Conservation (phyloP, 2,888 invertebrate genomes). For the Lapara coniferarum region DNA sequence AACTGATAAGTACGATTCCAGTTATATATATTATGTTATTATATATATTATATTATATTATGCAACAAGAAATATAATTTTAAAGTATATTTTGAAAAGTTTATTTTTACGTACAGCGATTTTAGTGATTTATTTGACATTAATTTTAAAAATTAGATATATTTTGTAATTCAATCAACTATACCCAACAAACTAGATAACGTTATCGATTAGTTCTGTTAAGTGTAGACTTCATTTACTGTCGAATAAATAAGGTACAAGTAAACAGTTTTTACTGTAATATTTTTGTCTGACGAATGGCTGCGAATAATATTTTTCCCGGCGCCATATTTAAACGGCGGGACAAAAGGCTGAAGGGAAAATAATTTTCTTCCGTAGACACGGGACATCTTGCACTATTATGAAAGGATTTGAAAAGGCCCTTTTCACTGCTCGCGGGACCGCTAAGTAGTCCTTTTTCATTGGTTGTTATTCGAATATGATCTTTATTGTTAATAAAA, state of each 20-base stretch:
- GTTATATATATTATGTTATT: no score
- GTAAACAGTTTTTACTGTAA: constrained; percentile 24
- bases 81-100: no score
- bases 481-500: constrained; percentile 7
- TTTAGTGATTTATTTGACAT: no score
- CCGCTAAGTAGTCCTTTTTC: constrained; percentile 53
- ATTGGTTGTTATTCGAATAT: constrained; percentile 7
- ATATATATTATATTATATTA: no score
- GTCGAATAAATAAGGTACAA: background rate
- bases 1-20: no score
- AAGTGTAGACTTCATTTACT: no score
- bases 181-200: no score
- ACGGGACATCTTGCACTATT: constrained; percentile 72
- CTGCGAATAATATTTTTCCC: constrained; percentile 57
- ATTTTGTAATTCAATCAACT: no score
- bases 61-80: no score
- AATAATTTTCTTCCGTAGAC: constrained; percentile 72
- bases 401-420: constrained; percentile 72
- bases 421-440: constrained; percentile 59
- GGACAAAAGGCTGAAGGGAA: constrained; percentile 69
- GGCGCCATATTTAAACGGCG: constrained; percentile 58
- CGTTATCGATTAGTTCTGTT: background rate
- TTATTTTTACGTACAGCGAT: no score
- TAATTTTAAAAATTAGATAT: no score
- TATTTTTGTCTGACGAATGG: constrained; percentile 38